Conservation (phyloP, 2,797 vertebrate genomes). For the Serranus cabrilla region DNA sequence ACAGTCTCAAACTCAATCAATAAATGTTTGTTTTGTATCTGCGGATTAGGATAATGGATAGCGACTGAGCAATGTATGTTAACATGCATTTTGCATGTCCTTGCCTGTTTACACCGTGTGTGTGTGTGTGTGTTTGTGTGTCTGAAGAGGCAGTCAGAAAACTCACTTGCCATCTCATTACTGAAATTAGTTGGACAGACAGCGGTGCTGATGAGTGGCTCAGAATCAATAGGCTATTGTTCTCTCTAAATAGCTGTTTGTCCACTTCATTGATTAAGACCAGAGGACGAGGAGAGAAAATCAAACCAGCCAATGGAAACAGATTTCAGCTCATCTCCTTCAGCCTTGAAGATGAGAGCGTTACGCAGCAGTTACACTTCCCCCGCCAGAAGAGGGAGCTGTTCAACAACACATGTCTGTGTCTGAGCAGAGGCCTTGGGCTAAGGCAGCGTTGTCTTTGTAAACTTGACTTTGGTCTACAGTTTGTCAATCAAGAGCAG, state of each 20-base stretch:
- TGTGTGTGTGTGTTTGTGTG: neutral
- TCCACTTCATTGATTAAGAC: constrained; percentile 83
- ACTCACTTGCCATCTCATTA: constrained; percentile 74
- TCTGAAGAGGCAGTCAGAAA: constrained; percentile 53
- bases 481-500: constrained; percentile 80
- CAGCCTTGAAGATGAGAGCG: constrained; percentile 51
- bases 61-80: constrained; percentile 30
- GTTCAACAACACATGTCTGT: constrained; percentile 78
- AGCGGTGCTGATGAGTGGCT: constrained; percentile 74
- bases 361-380: neutral
- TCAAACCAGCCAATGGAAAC: constrained; percentile 80
- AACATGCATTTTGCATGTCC: constrained; percentile 33
- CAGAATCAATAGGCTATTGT: constrained; percentile 82
- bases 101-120: constrained; percentile 11
- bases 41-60: constrained; percentile 43
- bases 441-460: constrained; percentile 52
- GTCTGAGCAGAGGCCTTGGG: constrained; percentile 14
- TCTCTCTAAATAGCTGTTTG: constrained; percentile 84
- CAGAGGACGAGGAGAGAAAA: constrained; percentile 75
- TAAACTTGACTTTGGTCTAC: constrained; percentile 80
- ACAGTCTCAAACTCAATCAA: constrained; percentile 47
- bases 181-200: constrained; percentile 79
- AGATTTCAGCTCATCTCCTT: constrained; percentile 68
- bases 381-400: constrained; percentile 81
- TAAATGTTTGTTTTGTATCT: constrained; percentile 41